Percentiles rank a stretch among this genome's conserved stretches.
Conservation (phyloP, 2,113 vertebrate species). For the Boulengerochromis microlepis region DNA sequence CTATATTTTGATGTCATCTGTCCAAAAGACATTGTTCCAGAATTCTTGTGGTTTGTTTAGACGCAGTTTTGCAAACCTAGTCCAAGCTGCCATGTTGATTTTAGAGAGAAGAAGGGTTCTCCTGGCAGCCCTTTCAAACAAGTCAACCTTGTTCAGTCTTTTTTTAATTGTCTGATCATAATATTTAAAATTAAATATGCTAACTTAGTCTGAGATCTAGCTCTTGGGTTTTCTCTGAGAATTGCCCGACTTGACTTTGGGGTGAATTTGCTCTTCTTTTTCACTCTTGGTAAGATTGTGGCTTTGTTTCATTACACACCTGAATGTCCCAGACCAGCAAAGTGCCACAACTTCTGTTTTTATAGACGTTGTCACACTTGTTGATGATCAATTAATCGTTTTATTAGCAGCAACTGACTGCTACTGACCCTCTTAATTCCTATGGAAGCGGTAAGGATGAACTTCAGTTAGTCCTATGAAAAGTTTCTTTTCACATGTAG, state of each 20-base stretch:
- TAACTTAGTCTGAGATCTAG: fast-evolving
- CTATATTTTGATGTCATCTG: background rate
- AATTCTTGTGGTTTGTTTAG: background rate
- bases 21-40: background rate
- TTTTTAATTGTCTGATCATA: background rate
- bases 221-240: background rate
- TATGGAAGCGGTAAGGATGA: background rate
- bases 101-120: background rate
- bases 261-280: background rate
- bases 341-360: background rate
- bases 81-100: background rate
- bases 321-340: background rate
- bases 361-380: background rate
- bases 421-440: background rate
- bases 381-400: background rate
- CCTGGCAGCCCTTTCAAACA: background rate
- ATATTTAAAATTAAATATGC: background rate
- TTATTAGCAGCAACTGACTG: background rate
- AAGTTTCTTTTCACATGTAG: background rate
- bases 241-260: background rate
- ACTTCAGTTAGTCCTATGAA: background rate
- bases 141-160: background rate
- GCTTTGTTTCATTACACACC: background rate
- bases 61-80: background rate
- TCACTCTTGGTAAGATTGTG: background rate